Evolutionary conservation across 2,797 vertebrate species (phyloP).

Genomic region (Protonibea diacanthus): DNA sequence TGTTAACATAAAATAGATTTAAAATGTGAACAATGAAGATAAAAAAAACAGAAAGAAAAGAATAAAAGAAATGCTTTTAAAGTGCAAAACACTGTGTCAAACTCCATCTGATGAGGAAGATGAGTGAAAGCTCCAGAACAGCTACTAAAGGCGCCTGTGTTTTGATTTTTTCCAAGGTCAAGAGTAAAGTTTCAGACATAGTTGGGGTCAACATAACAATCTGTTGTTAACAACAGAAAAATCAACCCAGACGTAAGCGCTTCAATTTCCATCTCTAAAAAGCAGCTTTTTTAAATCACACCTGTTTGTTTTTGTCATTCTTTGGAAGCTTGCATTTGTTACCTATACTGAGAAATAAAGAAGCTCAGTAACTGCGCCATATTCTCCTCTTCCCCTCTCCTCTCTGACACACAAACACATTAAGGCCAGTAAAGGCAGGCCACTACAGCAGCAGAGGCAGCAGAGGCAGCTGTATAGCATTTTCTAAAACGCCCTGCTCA

Average conservation of each 20-base stretch:
- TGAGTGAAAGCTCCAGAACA: slow-evolving; percentile 1
- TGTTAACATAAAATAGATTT: neutral
- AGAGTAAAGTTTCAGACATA: neutral
- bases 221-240: neutral
- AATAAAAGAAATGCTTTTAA: neutral
- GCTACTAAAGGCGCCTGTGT: neutral
- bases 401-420: slow-evolving; percentile 23
- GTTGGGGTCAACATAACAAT: too few species aligned
- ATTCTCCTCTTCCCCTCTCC: neutral
- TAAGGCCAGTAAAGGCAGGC: slow-evolving; percentile 25
- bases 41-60: neutral
- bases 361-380: slow-evolving; percentile 54
- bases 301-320: neutral
- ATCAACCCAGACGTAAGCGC: neutral
- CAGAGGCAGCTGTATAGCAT: slow-evolving; percentile 31
- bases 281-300: neutral
- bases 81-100: neutral
- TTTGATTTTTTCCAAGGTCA: slow-evolving; percentile 12
- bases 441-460: slow-evolving; percentile 4
- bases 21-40: neutral
- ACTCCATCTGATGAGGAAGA: neutral
- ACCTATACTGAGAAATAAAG: neutral
- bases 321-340: neutral
- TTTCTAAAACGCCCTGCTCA: slow-evolving; percentile 81
- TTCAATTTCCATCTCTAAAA: too few species aligned